Evolutionary conservation across 2,113 vertebrate species (phyloP), one percentile per base, ranked within the genome.

Genomic region (Dissostichus mawsoni): DNA sequence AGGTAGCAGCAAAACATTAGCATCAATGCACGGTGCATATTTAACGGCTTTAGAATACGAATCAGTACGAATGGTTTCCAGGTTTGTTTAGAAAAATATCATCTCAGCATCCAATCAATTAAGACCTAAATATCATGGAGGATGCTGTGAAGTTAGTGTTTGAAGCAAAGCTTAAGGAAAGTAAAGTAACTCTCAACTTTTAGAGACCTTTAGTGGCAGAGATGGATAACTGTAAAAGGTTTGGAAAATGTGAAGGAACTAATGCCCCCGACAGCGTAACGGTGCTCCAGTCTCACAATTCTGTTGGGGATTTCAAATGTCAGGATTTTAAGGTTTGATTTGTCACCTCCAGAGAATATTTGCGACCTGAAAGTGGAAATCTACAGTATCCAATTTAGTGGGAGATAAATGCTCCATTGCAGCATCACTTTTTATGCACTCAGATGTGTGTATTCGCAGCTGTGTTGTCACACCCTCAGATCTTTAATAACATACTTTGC

Each of bases 1-100:
- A 69, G 29, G 9, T 14, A 58, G 45, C 58, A 61, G 74, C 59
- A 74, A 55, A 83, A 61, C 74, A 80, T 85, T 69, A 81, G 68
- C 86, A 76, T 76, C 65, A 52, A 52, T 68, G 62, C 57, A 45
- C 47, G 58, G 76, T 80, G 67, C 47, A 48, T 81, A 75, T 74
- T 55, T 64, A 18, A 50, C 29, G 63, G 33, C 3, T 53, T 25
- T 48, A 51, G 52, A 76, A 81, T 78, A 69, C 11, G 70, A 56
- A 78, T 52, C 47, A 81, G 51, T 36, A 72, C 41, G 5, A 33
- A 50, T 41, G 23, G 41, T 41, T 45, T 47, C 55, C 12, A 44
- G 64, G 29, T 57, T 69, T 57, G 14, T 45, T 66, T 3, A 5
- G 4, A 48, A 44, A 10, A 58, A 3, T 25, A 5, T 33, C 11